Percentiles rank a stretch among this genome's conserved stretches.
Evolutionary conservation across 92 coral and sea anemone species (phyloP).

Genomic region (Palythoa grandis): DNA sequence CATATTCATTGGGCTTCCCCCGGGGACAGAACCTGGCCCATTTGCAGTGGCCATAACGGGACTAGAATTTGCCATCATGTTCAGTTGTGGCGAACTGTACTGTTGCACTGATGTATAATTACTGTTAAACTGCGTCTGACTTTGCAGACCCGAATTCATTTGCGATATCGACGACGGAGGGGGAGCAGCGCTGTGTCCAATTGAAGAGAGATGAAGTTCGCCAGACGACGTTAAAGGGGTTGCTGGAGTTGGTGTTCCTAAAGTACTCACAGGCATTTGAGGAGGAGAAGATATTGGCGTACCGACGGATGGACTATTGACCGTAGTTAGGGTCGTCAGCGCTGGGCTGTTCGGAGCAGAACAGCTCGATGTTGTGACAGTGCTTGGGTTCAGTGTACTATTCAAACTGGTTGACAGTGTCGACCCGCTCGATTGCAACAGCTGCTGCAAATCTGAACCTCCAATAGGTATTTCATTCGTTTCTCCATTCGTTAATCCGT

Average conservation of each 20-base stretch:
- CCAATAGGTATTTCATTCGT: constrained; percentile 85
- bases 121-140: constrained; percentile 57
- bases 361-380: constrained; percentile 85
- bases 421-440: constrained; percentile 92
- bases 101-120: constrained; percentile 83
- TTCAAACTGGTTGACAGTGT: constrained; percentile 97
- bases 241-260: constrained; percentile 95
- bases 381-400: constrained; percentile 87
- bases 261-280: constrained; percentile 96
- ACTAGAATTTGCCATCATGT: constrained; percentile 69
- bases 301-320: constrained; percentile 84
- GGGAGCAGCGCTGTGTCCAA: constrained; percentile 86
- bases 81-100: constrained; percentile 77
- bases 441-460: constrained; percentile 93
- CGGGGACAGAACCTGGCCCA: constrained; percentile 72
- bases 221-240: constrained; percentile 93
- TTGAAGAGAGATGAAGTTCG: constrained; percentile 94
- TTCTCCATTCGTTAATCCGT: constrained; percentile 91
- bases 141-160: constrained; percentile 83
- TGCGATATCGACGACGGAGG: constrained; percentile 91
- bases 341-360: constrained; percentile 97
- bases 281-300: constrained; percentile 94
- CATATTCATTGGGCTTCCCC: constrained; percentile 71
- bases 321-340: constrained; percentile 87
- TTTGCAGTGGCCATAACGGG: constrained; percentile 85